Evolutionary conservation across 2,797 vertebrate genomes (phyloP).

Genomic region (Antennarius maculatus): DNA sequence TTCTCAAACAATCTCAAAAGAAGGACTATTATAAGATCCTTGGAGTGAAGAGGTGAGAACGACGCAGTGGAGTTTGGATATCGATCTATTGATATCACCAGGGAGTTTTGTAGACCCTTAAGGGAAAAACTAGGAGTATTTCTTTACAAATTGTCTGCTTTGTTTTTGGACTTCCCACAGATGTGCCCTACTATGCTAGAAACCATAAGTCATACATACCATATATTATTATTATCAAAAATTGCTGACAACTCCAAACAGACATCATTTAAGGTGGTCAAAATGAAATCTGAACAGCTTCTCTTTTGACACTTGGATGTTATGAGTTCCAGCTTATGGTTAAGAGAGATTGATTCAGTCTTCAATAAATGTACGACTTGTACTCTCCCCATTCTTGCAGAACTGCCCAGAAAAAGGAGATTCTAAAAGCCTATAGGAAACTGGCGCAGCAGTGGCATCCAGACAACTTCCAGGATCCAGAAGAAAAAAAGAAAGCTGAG

Average conservation of each 20-base stretch:
- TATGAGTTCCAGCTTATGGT: slow-evolving; percentile 8
- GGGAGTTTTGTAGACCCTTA: background rate
- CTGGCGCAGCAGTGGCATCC: slow-evolving; percentile 97
- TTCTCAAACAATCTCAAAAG: slow-evolving; percentile 95
- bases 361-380: slow-evolving; percentile 26
- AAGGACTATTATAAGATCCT: slow-evolving; percentile 99
- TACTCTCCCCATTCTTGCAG: slow-evolving; percentile 66
- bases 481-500: slow-evolving; percentile 95
- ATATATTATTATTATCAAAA: too few relatives aligned
- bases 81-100: background rate
- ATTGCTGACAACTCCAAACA: background rate
- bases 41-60: slow-evolving; percentile 93
- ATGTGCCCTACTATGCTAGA: too few relatives aligned
- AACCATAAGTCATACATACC: too few relatives aligned
- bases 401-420: slow-evolving; percentile 97
- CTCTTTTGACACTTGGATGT: background rate
- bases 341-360: slow-evolving; percentile 7
- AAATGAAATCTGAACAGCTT: background rate
- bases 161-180: too few relatives aligned
- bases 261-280: background rate
- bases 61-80: slow-evolving; percentile 6
- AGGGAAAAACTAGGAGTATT: background rate
- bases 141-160: background rate
- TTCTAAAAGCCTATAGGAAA: slow-evolving; percentile 97
- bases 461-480: slow-evolving; percentile 95